phyloP scores from a whole-genome alignment of 2,888 invertebrate species.

The Acrobeloides nanus region DNA sequence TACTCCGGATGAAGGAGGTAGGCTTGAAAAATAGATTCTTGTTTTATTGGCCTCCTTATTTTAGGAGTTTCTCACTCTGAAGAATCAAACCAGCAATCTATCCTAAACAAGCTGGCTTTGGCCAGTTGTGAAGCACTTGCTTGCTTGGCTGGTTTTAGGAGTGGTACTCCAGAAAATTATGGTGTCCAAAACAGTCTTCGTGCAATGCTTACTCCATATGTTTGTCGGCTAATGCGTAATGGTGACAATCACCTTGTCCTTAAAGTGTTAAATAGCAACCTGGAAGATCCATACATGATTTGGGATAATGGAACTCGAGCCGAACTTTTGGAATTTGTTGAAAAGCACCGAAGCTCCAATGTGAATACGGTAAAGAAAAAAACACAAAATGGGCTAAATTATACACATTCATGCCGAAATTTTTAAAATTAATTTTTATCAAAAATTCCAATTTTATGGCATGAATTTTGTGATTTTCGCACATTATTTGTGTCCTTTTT shows the following conservation, averaged over 20 bases:
- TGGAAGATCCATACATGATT: slow-evolving; percentile 86
- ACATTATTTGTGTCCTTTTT: no score
- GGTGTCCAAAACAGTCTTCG: slow-evolving; percentile 63
- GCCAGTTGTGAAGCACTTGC: slow-evolving; percentile 77
- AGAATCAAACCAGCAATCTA: slow-evolving; percentile 65
- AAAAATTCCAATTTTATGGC: no score
- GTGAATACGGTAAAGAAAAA: slow-evolving; percentile 35
- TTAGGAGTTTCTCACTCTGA: slow-evolving; percentile 47
- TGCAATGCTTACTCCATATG: slow-evolving; percentile 75
- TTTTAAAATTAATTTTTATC: no score
- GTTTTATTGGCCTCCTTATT: no score
- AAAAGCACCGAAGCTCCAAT: slow-evolving; percentile 62
- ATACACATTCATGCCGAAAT: no score
- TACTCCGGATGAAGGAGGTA: slow-evolving; percentile 91
- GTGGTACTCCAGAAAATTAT: slow-evolving; percentile 61
- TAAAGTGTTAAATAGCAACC: slow-evolving; percentile 89
- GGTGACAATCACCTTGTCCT: slow-evolving; percentile 62
- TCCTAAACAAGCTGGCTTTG: slow-evolving; percentile 83
- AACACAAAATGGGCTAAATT: no score
- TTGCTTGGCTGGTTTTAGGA: slow-evolving; percentile 69
- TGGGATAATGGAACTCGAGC: slow-evolving; percentile 96
- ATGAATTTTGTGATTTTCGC: no score
- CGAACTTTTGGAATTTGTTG: slow-evolving; percentile 79
- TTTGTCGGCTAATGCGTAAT: slow-evolving; percentile 67
- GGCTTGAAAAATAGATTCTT: no score